Percentiles rank a stretch among this genome's conserved stretches.
Conservation (phyloP, 2,797 vertebrate genomes). For the Cheracebus regulus region DNA sequence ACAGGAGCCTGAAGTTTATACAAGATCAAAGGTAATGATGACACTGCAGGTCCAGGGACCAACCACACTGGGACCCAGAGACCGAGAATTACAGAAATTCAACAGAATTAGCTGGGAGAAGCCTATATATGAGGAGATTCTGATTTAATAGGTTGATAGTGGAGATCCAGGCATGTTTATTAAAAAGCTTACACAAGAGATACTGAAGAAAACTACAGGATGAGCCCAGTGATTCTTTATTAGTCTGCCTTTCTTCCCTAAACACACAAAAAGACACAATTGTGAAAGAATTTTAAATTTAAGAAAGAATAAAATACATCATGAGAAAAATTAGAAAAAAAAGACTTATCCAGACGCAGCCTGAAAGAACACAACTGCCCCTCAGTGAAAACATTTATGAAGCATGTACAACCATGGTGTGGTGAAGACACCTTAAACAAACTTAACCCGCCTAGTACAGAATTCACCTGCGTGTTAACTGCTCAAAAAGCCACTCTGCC, state of each 20-base stretch:
- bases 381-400: constrained; percentile 11
- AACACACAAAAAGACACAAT: background rate
- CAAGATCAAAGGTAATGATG: background rate
- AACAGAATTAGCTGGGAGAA: background rate
- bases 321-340: background rate
- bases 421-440: background rate
- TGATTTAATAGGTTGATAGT: background rate
- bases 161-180: background rate
- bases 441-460: background rate
- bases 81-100: background rate
- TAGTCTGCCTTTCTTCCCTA: background rate
- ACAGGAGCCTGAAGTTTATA: background rate
- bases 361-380: background rate
- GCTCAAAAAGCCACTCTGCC: background rate
- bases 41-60: background rate
- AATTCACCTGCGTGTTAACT: background rate
- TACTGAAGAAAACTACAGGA: constrained; percentile 9
- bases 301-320: background rate
- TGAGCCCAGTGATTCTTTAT: background rate
- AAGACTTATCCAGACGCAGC: background rate
- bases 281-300: constrained; percentile 17
- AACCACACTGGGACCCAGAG: background rate
- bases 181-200: background rate
- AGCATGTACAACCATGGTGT: background rate
- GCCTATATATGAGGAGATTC: background rate